Base-by-base conservation (phyloP, 2,888 invertebrate genomes). In the Hirtodrosophila histrioides region DNA sequence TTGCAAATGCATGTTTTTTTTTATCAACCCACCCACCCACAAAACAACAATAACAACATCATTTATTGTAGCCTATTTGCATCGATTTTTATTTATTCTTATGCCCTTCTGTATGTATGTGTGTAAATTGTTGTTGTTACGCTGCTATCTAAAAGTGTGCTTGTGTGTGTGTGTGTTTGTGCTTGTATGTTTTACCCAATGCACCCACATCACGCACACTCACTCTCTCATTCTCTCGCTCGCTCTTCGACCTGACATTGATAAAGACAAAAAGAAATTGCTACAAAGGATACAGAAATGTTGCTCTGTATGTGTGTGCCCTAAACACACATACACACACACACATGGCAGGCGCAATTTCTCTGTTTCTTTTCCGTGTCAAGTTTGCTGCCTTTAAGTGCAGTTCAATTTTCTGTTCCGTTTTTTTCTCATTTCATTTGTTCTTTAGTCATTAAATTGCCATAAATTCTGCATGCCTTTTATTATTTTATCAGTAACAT, bases 51-150 rank as follows among this genome's bases (percentile, higher is more conserved):
- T 29, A 73, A 55, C 45, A 50, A 48, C n/a, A 58, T 40, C 43
- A 60, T 62, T 69, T 54, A 33, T 43, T 58, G 54, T 65, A 55
- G 66, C 51, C 51, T 62, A 56, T 78, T 66, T 73, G 79, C 78
- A 90, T 90, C 89, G 90, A 90, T 90, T 90, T 90, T 90, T 57
- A 50, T 66, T 55, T 50, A 23, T 33, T 75, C 27, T 27, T 27
- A 27, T 27, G 27, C 27, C 27, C 6, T 27, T 17, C 17, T 5
- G 27, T 27, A 27, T 27, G 27, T 75, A 74, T 75, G 73, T 63
- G 48, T 75, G 70, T 39, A 44, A 45, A 39, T 82, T 82, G 80
- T 69, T 71, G 50, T 65, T 63, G 62, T 56, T 60, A 54, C 57
- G 61, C 23, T 67, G 57, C 56, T 81, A 72, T 85, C 85, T 78